phyloP scores from a whole-genome alignment of 2,113 vertebrate genomes.

The Eulemur rufifrons region DNA sequence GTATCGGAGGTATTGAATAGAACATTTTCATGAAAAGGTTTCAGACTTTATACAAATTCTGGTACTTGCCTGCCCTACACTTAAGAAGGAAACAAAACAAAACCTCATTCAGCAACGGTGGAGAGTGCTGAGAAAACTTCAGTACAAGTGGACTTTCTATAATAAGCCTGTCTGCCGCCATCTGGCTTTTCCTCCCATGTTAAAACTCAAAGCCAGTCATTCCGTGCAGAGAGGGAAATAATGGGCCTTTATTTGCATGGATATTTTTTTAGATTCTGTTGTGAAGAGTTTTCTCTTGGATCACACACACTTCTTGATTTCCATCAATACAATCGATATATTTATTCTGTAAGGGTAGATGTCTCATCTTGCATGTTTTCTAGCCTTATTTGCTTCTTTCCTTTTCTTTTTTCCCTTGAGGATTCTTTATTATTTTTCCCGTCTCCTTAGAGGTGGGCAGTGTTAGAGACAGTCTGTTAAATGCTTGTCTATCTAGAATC shows the following conservation, averaged over 20 bases:
- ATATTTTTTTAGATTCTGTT: constrained; percentile 21
- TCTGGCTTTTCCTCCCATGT: constrained; percentile 65
- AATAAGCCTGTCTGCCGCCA: constrained; percentile 72
- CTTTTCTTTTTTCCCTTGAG: neutral
- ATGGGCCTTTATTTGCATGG: constrained; percentile 58
- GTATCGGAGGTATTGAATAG: constrained; percentile 78
- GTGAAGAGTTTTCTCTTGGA: constrained; percentile 41
- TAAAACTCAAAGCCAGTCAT: constrained; percentile 66
- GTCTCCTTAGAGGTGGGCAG: neutral
- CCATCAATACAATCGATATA: neutral
- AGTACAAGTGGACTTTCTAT: constrained; percentile 42
- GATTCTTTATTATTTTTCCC: neutral
- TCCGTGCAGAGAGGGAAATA: constrained; percentile 59
- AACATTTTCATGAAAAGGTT: constrained; percentile 78
- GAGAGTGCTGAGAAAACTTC: constrained; percentile 67
- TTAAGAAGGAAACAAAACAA: constrained; percentile 73
- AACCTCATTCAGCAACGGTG: constrained; percentile 71
- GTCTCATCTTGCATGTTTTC: neutral
- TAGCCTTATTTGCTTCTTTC: neutral
- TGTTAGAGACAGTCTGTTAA: neutral
- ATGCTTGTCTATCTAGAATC: neutral
- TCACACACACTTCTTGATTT: neutral
- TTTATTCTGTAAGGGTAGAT: neutral
- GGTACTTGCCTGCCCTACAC: constrained; percentile 69
- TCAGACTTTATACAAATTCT: constrained; percentile 79